Base-by-base conservation (phyloP, 2,113 vertebrate species). In the Sylvilagus bachmani region DNA sequence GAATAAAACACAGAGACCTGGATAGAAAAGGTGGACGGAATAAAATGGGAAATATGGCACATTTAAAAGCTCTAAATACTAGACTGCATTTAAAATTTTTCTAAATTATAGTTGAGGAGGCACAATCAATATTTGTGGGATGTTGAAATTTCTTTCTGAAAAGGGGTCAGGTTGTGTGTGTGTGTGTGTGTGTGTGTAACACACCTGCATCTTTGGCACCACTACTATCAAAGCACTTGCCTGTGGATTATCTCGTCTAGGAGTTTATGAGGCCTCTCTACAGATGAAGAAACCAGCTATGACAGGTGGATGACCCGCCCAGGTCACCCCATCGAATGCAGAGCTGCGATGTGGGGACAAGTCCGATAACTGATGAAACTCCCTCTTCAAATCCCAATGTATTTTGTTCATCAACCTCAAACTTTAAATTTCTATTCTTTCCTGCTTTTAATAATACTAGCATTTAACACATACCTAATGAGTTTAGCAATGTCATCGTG, bases 381-480 rank as follows among this genome's bases (percentile, higher is more conserved):
- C 33, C 14, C 8, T 64, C 62, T 67, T 81, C 73, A 91, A 86
- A 74, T 21, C 14, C 58, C 67, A 66, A 0, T 5, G 12, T 90
- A 66, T 91, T 75, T 91, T 31, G 17, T 51, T 84, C 36, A 75
- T 71, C 55, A 29, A 12, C 44, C 66, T 51, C 49, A 16, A 55
- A 67, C 61, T 36, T 55, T 55, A 36, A 93, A 49, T 36, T 85
- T 67, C 53, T 81, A 3, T 38, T 88, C 27, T 64, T 71, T 64
- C 19, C 71, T 75, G 49, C 62, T 95, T 81, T 78, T 33, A 73
- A 66, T 53, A 82, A 89, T 19, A n/a, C n/a, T 71, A 66, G 66
- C 33, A 44, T 62, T 88, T 78, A 78, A 73, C 67, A 73, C 11
- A 38, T 5, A 61, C 55, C 83, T 84, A 6, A 5, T 44, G 44